Percentiles rank a stretch among this genome's conserved stretches.
Conservation (phyloP, 2,113 vertebrate species). For the Syrmaticus mikado region DNA sequence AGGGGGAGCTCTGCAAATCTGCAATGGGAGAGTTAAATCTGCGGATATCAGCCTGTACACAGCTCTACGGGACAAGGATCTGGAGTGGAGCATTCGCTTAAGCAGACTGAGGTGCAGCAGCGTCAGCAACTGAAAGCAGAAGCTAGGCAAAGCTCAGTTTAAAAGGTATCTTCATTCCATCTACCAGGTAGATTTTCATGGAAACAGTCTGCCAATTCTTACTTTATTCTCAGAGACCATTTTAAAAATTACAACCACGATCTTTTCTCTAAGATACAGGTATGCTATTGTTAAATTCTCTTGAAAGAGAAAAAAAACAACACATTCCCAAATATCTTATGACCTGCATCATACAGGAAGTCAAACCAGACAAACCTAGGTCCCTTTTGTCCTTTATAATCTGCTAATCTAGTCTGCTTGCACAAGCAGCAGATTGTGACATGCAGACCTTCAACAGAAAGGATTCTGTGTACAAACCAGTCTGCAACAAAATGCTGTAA, state of each 20-base stretch:
- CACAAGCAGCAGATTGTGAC: constrained; percentile 55
- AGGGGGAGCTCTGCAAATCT: constrained; percentile 47
- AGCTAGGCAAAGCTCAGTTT: background rate
- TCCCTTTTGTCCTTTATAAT: constrained; percentile 47
- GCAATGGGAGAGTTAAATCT: background rate
- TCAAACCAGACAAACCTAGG: constrained; percentile 14
- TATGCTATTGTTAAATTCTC: background rate
- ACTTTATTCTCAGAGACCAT: background rate
- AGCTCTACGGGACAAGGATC: background rate
- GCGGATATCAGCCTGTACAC: background rate
- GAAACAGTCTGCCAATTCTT: background rate
- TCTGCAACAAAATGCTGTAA: constrained; percentile 38
- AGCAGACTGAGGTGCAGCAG: background rate
- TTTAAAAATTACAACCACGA: background rate
- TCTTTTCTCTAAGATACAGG: background rate
- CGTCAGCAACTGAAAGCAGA: constrained; percentile 28
- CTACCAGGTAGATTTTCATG: background rate
- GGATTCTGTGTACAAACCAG: constrained; percentile 54
- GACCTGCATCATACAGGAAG: constrained; percentile 22
- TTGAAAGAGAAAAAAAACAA: background rate
- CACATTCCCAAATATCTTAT: background rate
- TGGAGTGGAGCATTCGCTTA: background rate
- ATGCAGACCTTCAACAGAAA: constrained; percentile 46
- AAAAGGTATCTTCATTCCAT: background rate
- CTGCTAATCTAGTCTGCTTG: constrained; percentile 49